These are phyloP conservation scores for Myopa tessellatipennis DNA, from an alignment of 2,888 invertebrate species.

Conservation along the genomic window DNA sequence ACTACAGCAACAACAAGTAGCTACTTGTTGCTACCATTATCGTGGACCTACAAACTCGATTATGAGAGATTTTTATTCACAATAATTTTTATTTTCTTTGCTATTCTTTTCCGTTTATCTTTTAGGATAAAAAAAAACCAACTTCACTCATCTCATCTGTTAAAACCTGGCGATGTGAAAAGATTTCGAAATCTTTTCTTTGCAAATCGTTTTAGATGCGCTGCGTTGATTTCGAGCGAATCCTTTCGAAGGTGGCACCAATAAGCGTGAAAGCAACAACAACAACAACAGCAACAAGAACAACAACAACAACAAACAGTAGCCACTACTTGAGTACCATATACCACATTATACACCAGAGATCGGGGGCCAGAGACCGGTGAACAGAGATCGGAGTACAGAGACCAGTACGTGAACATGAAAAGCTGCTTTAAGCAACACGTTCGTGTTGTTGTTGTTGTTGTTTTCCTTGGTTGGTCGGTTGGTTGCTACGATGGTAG, in stretches of 20 bases:
- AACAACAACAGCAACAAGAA: not conserved
- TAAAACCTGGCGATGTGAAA: slow-evolving; percentile 22
- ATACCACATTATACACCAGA: not conserved
- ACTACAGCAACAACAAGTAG: slow-evolving; percentile 4
- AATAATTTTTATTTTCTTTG: not conserved
- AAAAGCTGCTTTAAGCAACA: slow-evolving; percentile 37
- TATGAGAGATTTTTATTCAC: not conserved
- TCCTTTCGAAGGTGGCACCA: slow-evolving; percentile 23
- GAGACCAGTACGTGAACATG: slow-evolving; percentile 23
- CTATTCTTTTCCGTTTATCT: not conserved
- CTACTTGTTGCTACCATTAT: slow-evolving; percentile 35
- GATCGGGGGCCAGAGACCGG: not conserved
- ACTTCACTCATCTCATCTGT: slow-evolving; percentile 16
- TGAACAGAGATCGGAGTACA: not conserved
- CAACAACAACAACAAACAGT: not conserved
- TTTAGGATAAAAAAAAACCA: not conserved
- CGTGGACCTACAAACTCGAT: slow-evolving; percentile 1
- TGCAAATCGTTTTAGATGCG: slow-evolving; percentile 31
- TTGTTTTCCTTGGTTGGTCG: not conserved
- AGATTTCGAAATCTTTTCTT: slow-evolving; percentile 32
- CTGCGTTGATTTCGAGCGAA: slow-evolving; percentile 30
- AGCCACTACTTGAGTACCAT: slow-evolving; percentile 10
- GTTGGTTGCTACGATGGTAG: not conserved
- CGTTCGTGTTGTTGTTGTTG: slow-evolving; percentile 1
- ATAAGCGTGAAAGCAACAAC: not conserved